These are phyloP conservation scores for Halichondria panicea DNA, from an alignment of 37 sponge, comb jelly and placozoan species.

Conservation along the genomic window DNA sequence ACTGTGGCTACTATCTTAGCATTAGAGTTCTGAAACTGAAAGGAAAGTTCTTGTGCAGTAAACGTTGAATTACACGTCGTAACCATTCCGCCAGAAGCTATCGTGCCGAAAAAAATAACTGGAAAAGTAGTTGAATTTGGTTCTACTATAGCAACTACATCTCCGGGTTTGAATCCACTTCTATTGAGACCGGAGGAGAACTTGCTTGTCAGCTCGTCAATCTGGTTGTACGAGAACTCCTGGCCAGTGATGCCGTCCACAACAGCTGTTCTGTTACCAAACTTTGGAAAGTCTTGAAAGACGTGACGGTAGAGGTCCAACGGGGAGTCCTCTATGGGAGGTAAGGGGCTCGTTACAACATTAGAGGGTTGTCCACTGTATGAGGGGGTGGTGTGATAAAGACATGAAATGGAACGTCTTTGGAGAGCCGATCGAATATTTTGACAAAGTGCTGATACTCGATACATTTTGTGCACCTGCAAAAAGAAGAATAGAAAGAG, in stretches of 20 bases:
- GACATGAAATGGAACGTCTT: too few relatives aligned
- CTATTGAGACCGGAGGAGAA: constrained; percentile 54
- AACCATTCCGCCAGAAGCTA: constrained; percentile 76
- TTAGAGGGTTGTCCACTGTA: too few relatives aligned
- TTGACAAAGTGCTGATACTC: too few relatives aligned
- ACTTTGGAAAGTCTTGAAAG: constrained; percentile 20
- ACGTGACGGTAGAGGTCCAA: constrained; percentile 22
- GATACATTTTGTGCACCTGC: too few relatives aligned
- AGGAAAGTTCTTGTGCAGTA: constrained; percentile 67
- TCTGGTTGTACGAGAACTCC: constrained; percentile 47
- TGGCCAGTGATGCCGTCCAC: constrained; percentile 47
- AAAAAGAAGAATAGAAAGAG: too few relatives aligned
- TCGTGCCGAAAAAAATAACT: constrained; percentile 49
- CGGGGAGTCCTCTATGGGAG: constrained; percentile 26
- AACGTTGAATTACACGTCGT: constrained; percentile 73
- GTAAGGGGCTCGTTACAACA: constrained; percentile 57
- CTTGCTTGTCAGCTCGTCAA: constrained; percentile 30
- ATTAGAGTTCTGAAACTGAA: constrained; percentile 68
- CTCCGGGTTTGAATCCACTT: constrained; percentile 59
- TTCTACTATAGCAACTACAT: constrained; percentile 45
- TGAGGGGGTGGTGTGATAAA: too few relatives aligned
- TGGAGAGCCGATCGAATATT: too few relatives aligned
- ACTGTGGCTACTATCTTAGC: constrained; percentile 61
- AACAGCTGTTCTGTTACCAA: constrained; percentile 43
- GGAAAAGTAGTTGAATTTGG: constrained; percentile 63